A percentile compares a stretch with the other conserved stretches of the same genome.
Evolutionary conservation across 1,140 invertebrate genomes (phyloP).

Genomic region (Dolichoris vasculosae): DNA sequence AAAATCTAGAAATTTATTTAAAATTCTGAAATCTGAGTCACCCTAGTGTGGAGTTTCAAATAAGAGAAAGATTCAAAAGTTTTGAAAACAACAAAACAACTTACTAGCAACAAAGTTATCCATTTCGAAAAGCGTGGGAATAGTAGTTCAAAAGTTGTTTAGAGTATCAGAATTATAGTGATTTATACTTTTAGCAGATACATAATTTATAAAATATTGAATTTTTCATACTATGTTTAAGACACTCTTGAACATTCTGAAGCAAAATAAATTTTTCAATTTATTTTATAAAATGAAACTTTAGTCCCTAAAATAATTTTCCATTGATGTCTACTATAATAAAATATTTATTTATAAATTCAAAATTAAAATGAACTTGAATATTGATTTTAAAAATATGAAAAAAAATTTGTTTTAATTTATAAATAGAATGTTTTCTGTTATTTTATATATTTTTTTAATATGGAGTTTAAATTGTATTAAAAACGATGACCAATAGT

Average conservation of each 20-base stretch:
- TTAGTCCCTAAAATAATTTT: no score
- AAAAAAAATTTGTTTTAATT: no score
- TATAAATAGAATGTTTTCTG: no score
- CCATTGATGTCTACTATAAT: no score
- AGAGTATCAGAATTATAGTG: not conserved
- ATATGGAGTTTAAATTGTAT: no score
- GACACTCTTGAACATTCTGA: not conserved
- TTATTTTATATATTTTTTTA: no score
- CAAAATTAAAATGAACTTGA: no score
- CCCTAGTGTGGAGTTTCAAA: not conserved
- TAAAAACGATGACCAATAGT: no score
- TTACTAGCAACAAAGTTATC: not conserved
- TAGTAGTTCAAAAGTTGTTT: not conserved
- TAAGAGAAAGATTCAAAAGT: not conserved
- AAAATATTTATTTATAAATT: no score
- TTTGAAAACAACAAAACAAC: not conserved
- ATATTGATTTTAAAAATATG: no score
- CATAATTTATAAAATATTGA: not conserved
- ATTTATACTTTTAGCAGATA: not conserved
- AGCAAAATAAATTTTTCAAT: not conserved
- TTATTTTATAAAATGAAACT: no score
- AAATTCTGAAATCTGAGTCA: not conserved
- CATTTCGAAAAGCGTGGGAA: not conserved
- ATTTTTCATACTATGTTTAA: not conserved
- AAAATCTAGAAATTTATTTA: not conserved